Percentiles rank a stretch among this genome's conserved stretches.
Conservation (phyloP, 2,797 vertebrate species). For the Pyrocephalus nanus region DNA sequence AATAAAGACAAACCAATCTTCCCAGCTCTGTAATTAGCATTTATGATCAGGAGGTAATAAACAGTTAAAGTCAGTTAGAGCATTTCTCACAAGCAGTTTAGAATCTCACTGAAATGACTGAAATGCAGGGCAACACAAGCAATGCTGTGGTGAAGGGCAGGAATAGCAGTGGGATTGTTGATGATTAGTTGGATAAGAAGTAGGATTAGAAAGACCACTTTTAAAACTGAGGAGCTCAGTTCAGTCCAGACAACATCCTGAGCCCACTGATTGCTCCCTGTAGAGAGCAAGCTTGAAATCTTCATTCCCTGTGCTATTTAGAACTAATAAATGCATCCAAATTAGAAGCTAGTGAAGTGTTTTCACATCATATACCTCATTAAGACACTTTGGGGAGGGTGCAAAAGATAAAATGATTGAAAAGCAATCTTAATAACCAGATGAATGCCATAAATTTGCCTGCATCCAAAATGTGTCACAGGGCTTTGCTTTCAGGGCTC, state of each 20-base stretch:
- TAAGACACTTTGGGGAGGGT: neutral
- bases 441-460: neutral
- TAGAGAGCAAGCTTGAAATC: neutral
- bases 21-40: conserved; percentile 63
- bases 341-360: neutral
- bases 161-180: neutral
- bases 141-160: neutral
- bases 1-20: conserved; percentile 43
- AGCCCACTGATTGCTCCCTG: neutral
- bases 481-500: neutral
- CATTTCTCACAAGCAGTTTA: conserved; percentile 48
- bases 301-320: conserved; percentile 1
- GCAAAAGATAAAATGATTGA: neutral
- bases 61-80: conserved; percentile 54
- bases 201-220: neutral
- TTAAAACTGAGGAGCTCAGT: neutral
- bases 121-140: conserved; percentile 14
- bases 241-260: neutral
- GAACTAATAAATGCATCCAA: neutral
- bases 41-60: conserved; percentile 60
- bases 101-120: conserved; percentile 6
- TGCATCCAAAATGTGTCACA: neutral
- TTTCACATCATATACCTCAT: neutral
- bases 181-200: neutral
- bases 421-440: neutral